Conservation (phyloP, 1,140 invertebrate genomes). For the Scaptomyza pallida region DNA sequence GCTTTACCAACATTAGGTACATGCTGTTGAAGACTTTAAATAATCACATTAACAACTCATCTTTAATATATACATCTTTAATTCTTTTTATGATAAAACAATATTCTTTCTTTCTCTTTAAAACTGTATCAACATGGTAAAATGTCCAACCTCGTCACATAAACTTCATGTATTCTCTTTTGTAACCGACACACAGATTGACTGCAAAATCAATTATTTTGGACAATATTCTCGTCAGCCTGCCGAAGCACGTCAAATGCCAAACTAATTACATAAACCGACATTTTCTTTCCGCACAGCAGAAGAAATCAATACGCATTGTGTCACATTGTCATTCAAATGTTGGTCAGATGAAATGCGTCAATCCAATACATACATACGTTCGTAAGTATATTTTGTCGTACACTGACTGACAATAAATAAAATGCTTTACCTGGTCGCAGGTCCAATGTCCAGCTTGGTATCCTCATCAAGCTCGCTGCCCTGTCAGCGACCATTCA, state of each 20-base stretch:
- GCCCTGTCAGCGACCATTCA: slow-evolving; percentile 61
- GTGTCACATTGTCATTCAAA: slow-evolving; percentile 62
- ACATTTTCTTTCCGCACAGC: slow-evolving; percentile 11
- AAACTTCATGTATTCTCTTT: slow-evolving; percentile 11
- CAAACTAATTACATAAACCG: slow-evolving; percentile 67
- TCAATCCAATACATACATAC: slow-evolving; percentile 45
- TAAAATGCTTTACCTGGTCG: slow-evolving; percentile 41
- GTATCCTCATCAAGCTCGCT: slow-evolving; percentile 65
- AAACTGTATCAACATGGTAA: neutral
- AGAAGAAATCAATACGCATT: slow-evolving; percentile 32
- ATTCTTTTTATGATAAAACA: no score
- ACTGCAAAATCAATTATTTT: slow-evolving; percentile 66
- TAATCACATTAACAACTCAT: no score
- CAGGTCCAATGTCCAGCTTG: slow-evolving; percentile 5
- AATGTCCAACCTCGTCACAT: neutral
- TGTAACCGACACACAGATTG: slow-evolving; percentile 37
- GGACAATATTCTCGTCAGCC: slow-evolving; percentile 31
- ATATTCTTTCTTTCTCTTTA: no score
- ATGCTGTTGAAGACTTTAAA: neutral
- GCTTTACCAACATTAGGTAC: neutral
- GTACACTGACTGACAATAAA: slow-evolving; percentile 48
- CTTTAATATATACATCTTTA: no score
- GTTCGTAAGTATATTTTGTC: slow-evolving; percentile 2
- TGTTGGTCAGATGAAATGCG: slow-evolving; percentile 37
- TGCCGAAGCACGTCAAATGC: slow-evolving; percentile 22